Evolutionary conservation across 2,888 invertebrate species (phyloP), one percentile per base, ranked within the genome.

Genomic region (Euproctis similis): DNA sequence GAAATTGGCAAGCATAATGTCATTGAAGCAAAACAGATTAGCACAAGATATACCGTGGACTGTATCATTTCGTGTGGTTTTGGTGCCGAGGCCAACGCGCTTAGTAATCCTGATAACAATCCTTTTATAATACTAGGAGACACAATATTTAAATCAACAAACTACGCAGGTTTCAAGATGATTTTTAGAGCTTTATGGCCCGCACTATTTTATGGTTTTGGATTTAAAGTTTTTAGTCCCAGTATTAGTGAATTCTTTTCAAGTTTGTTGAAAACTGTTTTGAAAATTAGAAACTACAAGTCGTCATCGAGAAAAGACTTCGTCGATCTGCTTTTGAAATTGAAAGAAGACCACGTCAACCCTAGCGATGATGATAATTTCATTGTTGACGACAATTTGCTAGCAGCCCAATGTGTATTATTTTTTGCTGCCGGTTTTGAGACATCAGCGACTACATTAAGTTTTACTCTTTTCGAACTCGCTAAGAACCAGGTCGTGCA

Each of bases 401-500:
- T 88, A 9, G 69, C 76, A 0, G 77, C 86, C 0, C 87, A 88
- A 28, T 77, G 85, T 1, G 63, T 85, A 4, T 42, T 82, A 1
- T 86, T 90, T 24, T 76, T 74, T 11, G 59, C 36, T 1, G 75
- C 70, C 7, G 75, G 76, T 2, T 75, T 52, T 12, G 73, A 76
- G 13, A 70, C 74, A 0, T 66, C 74, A 1, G 46, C 75, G 0
- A 51, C 53, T 0, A 64, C 66, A 0, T 34, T 64, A 7, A 48
- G 53, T 6, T 56, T 55, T 17, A 53, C 59, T 2, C 31, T 75
- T 1, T 72, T 44, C 25, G 70, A 73, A 31, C 31, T 75, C 0
- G 64, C 72, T 0, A 71, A 67, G 31, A 34, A 61, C 9, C 46
- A 32, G 3, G 46, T 57, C 2, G 47, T 30, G 1, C 65, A 68